Percentiles rank a stretch among this genome's conserved stretches.
These are phyloP conservation scores for Goniozus legneri DNA, from an alignment of 1,140 invertebrate species.

Conservation along the genomic window DNA sequence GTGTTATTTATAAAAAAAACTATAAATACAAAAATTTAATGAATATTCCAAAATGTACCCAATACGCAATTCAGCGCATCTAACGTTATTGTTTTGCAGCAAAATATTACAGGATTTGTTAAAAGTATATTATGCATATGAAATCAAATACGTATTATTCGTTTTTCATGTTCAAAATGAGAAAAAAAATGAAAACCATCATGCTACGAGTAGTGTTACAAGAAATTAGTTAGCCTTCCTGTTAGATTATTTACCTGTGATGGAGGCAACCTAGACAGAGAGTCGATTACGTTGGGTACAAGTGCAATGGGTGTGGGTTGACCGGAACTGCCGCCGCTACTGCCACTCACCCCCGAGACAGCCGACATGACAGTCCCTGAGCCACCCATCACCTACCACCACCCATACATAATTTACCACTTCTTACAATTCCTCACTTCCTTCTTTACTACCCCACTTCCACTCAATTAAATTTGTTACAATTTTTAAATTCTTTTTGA, in stretches of 20 bases:
- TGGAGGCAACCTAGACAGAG: slow-evolving; percentile 45
- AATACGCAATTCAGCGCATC: too few species aligned
- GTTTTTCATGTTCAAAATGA: too few species aligned
- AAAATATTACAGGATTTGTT: too few species aligned
- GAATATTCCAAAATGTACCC: too few species aligned
- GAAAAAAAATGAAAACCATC: too few species aligned
- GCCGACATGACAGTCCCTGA: slow-evolving; percentile 51
- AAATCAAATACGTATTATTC: slow-evolving; percentile 20
- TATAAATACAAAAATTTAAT: neutral
- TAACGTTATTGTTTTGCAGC: too few species aligned
- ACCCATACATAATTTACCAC: slow-evolving; percentile 34
- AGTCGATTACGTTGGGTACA: slow-evolving; percentile 55
- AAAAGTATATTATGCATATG: slow-evolving; percentile 28
- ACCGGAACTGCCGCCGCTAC: slow-evolving; percentile 49
- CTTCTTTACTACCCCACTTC: too few species aligned
- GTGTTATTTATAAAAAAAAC: neutral
- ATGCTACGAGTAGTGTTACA: slow-evolving; percentile 3
- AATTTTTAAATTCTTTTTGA: slow-evolving; percentile 13
- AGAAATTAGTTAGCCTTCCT: slow-evolving; percentile 23
- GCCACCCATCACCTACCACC: slow-evolving; percentile 53
- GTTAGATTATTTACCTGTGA: slow-evolving; percentile 43
- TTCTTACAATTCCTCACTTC: neutral
- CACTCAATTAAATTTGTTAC: too few species aligned
- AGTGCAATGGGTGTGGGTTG: slow-evolving; percentile 54
- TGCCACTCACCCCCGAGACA: slow-evolving; percentile 49